Evolutionary conservation across 2,113 vertebrate genomes (phyloP).

Genomic region (Pyrgilauda ruficollis): DNA sequence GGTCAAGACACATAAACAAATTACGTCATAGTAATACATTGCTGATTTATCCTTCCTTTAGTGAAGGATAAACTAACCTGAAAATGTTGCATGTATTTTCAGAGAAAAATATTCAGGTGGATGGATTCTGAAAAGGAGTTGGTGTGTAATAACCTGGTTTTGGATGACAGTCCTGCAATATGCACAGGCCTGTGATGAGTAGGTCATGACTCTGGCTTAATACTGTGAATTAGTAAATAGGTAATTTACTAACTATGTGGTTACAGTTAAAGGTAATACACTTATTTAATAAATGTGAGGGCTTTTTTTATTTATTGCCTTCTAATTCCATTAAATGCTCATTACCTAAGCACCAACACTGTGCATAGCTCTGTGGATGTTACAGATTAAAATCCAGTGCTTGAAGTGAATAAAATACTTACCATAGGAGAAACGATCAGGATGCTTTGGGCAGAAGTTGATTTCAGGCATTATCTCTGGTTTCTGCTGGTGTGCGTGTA

Average conservation of each 20-base stretch:
- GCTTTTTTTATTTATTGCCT: background rate
- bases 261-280: background rate
- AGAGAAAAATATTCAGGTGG: background rate
- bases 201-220: background rate
- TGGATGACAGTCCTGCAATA: background rate
- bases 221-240: background rate
- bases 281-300: background rate
- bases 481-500: background rate
- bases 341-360: background rate
- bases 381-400: background rate
- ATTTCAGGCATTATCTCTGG: background rate
- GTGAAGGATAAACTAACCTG: background rate
- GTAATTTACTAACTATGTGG: background rate
- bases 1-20: background rate
- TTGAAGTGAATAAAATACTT: background rate
- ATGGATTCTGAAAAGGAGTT: background rate
- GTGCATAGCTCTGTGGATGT: background rate
- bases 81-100: background rate
- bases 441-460: background rate
- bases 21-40: background rate
- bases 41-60: background rate
- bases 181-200: background rate
- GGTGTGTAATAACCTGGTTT: background rate
- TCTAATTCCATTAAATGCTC: background rate
- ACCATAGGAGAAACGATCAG: background rate